Base-by-base conservation (phyloP, 2,888 invertebrate species). In the Rotaria socialis region DNA sequence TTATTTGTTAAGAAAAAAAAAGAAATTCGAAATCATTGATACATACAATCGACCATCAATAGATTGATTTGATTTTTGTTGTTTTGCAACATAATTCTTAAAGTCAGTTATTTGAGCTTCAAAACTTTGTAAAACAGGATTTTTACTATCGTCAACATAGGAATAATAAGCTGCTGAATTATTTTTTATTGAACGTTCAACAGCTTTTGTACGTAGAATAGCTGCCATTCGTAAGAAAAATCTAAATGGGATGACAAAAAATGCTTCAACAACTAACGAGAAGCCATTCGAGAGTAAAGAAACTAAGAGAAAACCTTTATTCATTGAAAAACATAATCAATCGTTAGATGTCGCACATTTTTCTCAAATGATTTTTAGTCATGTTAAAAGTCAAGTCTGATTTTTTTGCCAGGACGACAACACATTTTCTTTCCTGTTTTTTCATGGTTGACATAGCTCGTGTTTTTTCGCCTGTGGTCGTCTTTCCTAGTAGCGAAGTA, bases 101-200 rank as follows among this genome's bases (percentile, higher is more conserved):
- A 85, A 86, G 67, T 86, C 86, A 4, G 80, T 43, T n/a, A 86
- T 85, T 85, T 86, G 85, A 35, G 55, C 74, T 85, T 85, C 85
- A 43, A 86, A 84, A 55, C 85, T 85, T 60, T 86, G 86, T 24
- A 75, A 75, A 22, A 86, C 86, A n/a, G 86, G 86, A 85, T 86
- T 86, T 80, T 80, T 80, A 47, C 47, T 80, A 35, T 86, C 86
- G 19, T 86, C 86, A 19, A 86, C 47, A 74, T 86, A 86, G 24
- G 86, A 86, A 84, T 86, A 86, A 84, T 86, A 86, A 27, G 86
- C 86, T 50, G 80, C 60, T 47, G 86, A 75, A 41, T 86, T 86
- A 11, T 47, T 56, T 58, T 86, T 86, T 22, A 85, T 84, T n/a
- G 85, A 85, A 85, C 75, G 85, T 58, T 86, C 85, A 11, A 85